Evolutionary conservation across 2,113 vertebrate species (phyloP).

Genomic region (Bettongia penicillata): DNA sequence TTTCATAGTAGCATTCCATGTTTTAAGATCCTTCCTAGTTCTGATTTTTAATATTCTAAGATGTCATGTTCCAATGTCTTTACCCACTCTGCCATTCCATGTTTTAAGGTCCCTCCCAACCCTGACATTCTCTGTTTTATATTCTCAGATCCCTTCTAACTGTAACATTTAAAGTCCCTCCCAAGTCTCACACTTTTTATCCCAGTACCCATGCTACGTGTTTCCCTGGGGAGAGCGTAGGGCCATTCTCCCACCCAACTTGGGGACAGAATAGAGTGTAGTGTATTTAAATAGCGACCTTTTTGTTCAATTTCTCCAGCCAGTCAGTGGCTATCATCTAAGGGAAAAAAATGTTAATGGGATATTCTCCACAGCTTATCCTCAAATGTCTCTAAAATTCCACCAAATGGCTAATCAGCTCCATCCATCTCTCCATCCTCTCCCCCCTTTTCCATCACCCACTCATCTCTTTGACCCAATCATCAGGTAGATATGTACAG

Average conservation of each 20-base stretch:
- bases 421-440: neutral
- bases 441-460: neutral
- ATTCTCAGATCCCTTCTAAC: neutral
- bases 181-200: neutral
- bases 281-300: neutral
- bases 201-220: neutral
- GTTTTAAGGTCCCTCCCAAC: neutral
- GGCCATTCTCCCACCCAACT: neutral
- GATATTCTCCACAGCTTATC: neutral
- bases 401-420: neutral
- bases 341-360: neutral
- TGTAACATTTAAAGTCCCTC: neutral
- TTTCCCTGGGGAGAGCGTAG: neutral
- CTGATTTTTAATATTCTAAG: neutral
- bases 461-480: neutral
- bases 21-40: neutral
- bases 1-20: neutral
- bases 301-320: neutral
- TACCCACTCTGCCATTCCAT: no score
- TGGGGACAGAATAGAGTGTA: neutral
- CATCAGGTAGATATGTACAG: neutral
- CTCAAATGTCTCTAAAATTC: neutral
- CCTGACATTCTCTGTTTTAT: neutral
- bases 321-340: no score
- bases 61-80: neutral